Base-by-base conservation (phyloP, 1,140 invertebrate genomes). In the Oryctes rhinoceros region DNA sequence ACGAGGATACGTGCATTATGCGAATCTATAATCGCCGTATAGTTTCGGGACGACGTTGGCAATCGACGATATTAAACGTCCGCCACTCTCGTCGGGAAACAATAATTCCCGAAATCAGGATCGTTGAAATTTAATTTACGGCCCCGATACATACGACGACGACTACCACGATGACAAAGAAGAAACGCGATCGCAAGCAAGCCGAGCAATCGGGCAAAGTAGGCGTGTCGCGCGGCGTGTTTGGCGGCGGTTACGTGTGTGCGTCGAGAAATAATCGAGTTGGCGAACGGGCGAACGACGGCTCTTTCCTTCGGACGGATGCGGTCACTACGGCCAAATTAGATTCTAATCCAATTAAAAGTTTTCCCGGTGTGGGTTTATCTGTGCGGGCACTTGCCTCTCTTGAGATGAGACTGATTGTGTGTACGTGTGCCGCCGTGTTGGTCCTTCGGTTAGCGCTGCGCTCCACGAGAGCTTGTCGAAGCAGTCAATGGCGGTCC, bases 261-360 rank as follows among this genome's bases (percentile, higher is more conserved):
- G 65, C 65, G 65, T 71, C 24, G 18, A 35, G 65, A 24, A 71
- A 71, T 71, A 71, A 71, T 71, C 65, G 65, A 71, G 65, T 71
- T 71, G 65, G 18, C 24, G 65, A 71, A 71, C 65, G 65, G 18
- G 18, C 20, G 24, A 15, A 71, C 65, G 11, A 35, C 20, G 11
- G 65, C 24, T 24, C 65, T 76, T 13, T 81, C 80, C 81, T 78
- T 79, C 79, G 75, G 79, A 81, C 79, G n/a, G 53, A 59, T 82
- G 82, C 83, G 84, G 85, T 85, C 83, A 85, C 85, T 85, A 83
- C 71, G 84, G 82, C 82, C 83, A 85, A 86, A 86, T 86, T 85
- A 86, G 85, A 85, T 86, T 86, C 85, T 86, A 86, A 86, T 86
- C 85, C 85, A 86, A 86, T 86, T 86, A 86, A 86, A 86, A 86